Evolutionary conservation across 64 coral and sea anemone genomes (phyloP).

Genomic region (Hydrozoanthus tunicans): DNA sequence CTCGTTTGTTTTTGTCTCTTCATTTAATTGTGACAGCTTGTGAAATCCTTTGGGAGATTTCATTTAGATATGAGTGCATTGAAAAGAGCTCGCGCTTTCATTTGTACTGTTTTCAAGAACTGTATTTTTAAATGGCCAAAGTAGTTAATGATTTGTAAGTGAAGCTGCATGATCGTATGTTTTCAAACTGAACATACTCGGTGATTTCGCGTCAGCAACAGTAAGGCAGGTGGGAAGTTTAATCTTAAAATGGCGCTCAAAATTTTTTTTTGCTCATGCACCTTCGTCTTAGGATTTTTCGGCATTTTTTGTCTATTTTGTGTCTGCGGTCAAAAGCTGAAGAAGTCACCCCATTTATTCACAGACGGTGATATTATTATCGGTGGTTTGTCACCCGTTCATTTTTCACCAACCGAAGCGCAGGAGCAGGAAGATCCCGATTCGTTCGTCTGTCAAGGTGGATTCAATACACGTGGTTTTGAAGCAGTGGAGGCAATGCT

Average conservation of each 20-base stretch:
- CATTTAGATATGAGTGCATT: no score
- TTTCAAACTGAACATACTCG: no score
- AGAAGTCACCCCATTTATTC: conserved; percentile 45
- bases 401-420: conserved; percentile 72
- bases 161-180: no score
- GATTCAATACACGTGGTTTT: conserved; percentile 79
- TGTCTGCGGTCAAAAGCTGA: conserved; percentile 6
- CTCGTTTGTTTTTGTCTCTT: no score
- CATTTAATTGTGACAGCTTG: no score
- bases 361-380: conserved; percentile 79
- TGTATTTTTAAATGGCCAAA: no score
- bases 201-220: background rate
- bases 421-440: conserved; percentile 64
- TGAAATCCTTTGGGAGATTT: no score
- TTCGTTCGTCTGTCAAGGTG: conserved; percentile 67
- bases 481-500: conserved; percentile 90
- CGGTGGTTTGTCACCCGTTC: conserved; percentile 80
- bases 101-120: no score
- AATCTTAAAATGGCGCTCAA: background rate
- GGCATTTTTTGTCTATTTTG: background rate
- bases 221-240: background rate
- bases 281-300: background rate
- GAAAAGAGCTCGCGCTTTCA: no score
- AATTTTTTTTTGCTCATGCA: background rate
- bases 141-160: no score